Base-by-base conservation (phyloP, 2,888 invertebrate genomes). In the Melolontha melolontha region DNA sequence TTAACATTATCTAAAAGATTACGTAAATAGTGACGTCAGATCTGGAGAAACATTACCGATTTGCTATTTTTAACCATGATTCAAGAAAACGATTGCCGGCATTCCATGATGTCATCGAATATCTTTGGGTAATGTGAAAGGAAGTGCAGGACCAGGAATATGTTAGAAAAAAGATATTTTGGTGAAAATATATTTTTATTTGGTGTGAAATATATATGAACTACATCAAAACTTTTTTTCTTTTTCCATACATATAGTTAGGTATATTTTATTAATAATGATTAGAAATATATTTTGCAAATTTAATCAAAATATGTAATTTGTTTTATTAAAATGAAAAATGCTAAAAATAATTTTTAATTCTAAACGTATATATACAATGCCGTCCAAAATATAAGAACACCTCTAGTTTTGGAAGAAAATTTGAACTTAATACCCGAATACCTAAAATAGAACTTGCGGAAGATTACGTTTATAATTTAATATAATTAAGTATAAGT, bases 141-240 rank as follows among this genome's bases (percentile, higher is more conserved):
- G 22, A 51, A 22, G 8, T 50, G n/a, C n/a, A 6, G 17, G n/a
- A 27, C 6, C 6, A 2, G 12, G 11, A 12, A 11, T 29, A 5
- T 7, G 5, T n/a, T 12, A 47, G 5, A 16, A 4, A 14, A 8
- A 11, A 59, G 10, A 22, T 7, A 12, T 2, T 52, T 59, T 59
- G 59, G 59, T 59, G 59, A 59, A 59, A 59, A 59, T 59, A 59
- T 47, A 59, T 17, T 59, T 59, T 59, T 59, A 59, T 59, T 59
- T 59, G 59, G 59, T 47, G 59, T 59, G 59, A 59, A 59, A 59
- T 59, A 59, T 34, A 34, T 42, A 14, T 29, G 57, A 59, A 59
- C 59, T 59, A 59, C 59, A 59, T 59, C 59, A 59, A 59, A n/a
- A 22, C 29, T 22, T 17, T 44, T 7, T 14, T 40, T 16, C 14